phyloP scores from a whole-genome alignment of 2,888 invertebrate species.

The Cheilosia vulpina region DNA sequence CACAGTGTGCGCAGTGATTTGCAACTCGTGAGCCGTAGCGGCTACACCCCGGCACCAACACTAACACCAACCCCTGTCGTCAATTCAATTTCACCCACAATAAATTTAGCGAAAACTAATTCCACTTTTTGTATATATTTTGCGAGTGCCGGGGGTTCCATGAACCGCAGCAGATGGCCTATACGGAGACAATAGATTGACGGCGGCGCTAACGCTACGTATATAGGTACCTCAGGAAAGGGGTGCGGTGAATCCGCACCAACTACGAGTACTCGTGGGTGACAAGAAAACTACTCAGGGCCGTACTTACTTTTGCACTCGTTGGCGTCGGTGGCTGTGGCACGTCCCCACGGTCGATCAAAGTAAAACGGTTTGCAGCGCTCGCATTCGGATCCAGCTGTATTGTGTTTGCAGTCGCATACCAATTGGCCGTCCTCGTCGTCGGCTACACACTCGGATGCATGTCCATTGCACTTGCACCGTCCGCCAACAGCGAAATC shows the following conservation, averaged over 20 bases:
- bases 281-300: conserved; percentile 21
- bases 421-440: conserved; percentile 90
- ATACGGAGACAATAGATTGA: conserved; percentile 57
- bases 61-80: conserved; percentile 38
- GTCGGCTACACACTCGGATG: conserved; percentile 92
- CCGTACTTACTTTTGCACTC: conserved; percentile 97
- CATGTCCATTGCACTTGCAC: conserved; percentile 99
- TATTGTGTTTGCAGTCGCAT: conserved; percentile 99
- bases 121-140: not conserved
- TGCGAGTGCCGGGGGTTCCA: conserved; percentile 28
- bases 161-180: conserved; percentile 62
- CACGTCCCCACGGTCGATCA: conserved; percentile 99
- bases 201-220: conserved; percentile 27
- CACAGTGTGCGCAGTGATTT: not conserved
- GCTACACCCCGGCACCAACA: not conserved
- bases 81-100: conserved; percentile 69
- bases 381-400: conserved; percentile 99
- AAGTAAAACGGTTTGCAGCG: conserved; percentile 99
- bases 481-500: conserved; percentile 99
- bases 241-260: conserved; percentile 4
- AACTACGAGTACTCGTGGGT: not conserved
- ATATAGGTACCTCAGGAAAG: conserved; percentile 24
- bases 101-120: conserved; percentile 73
- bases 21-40: too few relatives aligned
- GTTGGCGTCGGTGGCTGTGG: conserved; percentile 97